phyloP scores from a whole-genome alignment of 2,113 vertebrate genomes.

The Halcyon senegalensis region DNA sequence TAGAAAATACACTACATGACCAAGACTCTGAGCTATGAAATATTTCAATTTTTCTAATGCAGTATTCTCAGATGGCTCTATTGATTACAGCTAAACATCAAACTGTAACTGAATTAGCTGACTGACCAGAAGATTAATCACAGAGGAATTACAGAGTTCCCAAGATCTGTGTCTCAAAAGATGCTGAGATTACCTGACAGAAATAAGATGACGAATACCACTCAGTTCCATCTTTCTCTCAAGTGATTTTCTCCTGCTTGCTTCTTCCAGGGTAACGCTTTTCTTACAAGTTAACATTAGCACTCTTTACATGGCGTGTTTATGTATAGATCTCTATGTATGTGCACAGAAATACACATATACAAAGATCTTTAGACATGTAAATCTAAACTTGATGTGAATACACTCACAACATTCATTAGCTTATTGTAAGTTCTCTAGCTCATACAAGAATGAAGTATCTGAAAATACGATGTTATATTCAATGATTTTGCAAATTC shows the following conservation, averaged over 20 bases:
- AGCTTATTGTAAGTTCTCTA: neutral
- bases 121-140: neutral
- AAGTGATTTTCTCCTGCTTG: neutral
- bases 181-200: neutral
- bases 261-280: neutral
- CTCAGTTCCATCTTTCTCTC: neutral
- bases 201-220: neutral
- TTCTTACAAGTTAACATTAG: neutral
- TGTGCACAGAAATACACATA: neutral
- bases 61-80: neutral
- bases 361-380: neutral
- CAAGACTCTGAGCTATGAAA: neutral
- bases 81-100: neutral
- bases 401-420: neutral
- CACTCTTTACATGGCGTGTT: neutral
- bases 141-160: neutral
- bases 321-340: neutral
- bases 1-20: neutral
- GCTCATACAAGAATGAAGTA: neutral
- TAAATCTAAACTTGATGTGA: neutral
- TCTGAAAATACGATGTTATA: neutral
- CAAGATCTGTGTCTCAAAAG: neutral
- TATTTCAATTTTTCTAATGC: neutral
- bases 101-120: constrained; percentile 8
- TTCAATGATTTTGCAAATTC: neutral